Evolutionary conservation across 2,797 vertebrate genomes (phyloP), one percentile per base, ranked within the genome.

Genomic region (Mustela erminea): DNA sequence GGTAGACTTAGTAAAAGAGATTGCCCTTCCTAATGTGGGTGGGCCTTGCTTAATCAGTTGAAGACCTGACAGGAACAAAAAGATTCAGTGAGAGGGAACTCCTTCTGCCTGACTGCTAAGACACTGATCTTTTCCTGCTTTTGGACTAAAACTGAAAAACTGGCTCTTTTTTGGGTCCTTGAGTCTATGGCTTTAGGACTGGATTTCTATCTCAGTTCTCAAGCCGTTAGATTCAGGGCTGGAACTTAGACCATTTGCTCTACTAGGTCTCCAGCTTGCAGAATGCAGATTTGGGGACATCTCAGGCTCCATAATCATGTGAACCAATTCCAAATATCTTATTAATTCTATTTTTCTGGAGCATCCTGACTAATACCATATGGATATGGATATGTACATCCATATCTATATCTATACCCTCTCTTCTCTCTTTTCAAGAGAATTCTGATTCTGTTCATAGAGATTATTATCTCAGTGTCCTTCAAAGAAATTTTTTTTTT

Each of bases 391-490:
- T 29, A 43, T 78, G 25, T 56, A 58, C 2, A 12, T 38, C 21
- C 52, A 4, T 7, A 72, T 72, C 25, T 72, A 15, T n/a, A 54
- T 74, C 23, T 77, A 13, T 77, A 20, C 77, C 35, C 18, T 62
- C 62, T 72, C 20, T 23, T 35, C 18, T 38, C 41, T 60, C 32
- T 60, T 62, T 25, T 87, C 80, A 54, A 74, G 74, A 64, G 58
- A 87, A 87, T 62, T 56, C 29, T 82, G 35, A 27, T 35, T 64
- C 54, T 25, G 13, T 49, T 66, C 68, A 27, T 32, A 56, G 46
- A 87, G 56, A 83, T 81, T 90, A 52, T 68, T 74, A 66, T 75
- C 35, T 38, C 32, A 66, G 23, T 87, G 75, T 38, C 35, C 20
- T 11, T 68, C 15, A 35, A 96, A 38, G 9, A 49, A 43, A 41